Evolutionary conservation across 2,113 vertebrate genomes (phyloP).

Genomic region (Tauraco erythrolophus): DNA sequence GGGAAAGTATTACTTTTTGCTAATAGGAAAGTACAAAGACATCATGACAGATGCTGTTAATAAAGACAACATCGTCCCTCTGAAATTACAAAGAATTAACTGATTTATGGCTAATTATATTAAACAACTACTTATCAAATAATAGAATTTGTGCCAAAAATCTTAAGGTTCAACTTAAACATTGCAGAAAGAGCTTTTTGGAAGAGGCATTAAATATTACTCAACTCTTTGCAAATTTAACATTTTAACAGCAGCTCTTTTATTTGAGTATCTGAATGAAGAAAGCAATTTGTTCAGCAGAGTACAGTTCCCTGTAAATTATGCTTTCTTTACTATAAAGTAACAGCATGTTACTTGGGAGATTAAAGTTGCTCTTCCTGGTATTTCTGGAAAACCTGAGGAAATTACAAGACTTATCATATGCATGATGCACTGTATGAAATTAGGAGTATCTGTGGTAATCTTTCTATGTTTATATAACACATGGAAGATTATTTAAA

Average conservation of each 20-base stretch:
- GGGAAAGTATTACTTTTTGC: neutral
- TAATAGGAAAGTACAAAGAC: neutral
- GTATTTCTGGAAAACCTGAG: neutral
- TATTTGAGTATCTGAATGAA: neutral
- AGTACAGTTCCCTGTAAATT: neutral
- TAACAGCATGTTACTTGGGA: neutral
- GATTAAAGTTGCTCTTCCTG: neutral
- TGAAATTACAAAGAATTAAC: neutral
- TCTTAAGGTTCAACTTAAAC: neutral
- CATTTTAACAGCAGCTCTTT: neutral
- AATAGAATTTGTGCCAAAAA: neutral
- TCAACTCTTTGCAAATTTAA: neutral
- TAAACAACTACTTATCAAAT: neutral
- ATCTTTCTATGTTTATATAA: neutral
- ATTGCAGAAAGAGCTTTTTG: neutral
- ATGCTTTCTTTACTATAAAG: neutral
- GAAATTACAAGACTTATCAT: neutral
- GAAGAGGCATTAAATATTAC: neutral
- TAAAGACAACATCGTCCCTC: neutral
- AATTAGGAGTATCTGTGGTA: neutral
- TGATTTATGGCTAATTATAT: neutral
- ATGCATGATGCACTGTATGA: neutral
- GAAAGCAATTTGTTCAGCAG: neutral
- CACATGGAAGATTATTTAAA: neutral
- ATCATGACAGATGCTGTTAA: neutral